Conservation (phyloP, 1,140 invertebrate species). For the Drosophila bipectinata region DNA sequence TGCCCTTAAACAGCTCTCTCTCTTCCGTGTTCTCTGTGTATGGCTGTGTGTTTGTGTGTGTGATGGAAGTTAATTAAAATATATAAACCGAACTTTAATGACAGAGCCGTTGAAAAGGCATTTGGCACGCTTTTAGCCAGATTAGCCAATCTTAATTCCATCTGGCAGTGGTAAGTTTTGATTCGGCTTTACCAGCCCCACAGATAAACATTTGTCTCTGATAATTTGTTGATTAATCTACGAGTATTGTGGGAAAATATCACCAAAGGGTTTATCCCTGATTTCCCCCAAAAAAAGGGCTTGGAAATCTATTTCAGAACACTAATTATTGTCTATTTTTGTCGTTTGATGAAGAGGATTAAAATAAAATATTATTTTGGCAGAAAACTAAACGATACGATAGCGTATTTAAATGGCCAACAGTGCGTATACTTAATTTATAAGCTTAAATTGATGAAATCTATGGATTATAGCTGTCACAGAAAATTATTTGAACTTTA, state of each 20-base stretch:
- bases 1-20: constrained; percentile 39
- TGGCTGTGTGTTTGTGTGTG: constrained; percentile 13
- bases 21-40: neutral
- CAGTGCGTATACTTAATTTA: neutral
- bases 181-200: constrained; percentile 20
- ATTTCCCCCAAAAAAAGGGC: neutral
- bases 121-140: constrained; percentile 42
- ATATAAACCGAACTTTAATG: constrained; percentile 52
- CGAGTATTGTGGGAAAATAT: neutral
- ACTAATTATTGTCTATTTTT: neutral
- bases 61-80: constrained; percentile 49
- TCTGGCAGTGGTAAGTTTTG: constrained; percentile 52
- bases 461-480: too few species aligned
- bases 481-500: too few species aligned
- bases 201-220: constrained; percentile 11
- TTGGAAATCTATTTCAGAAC: neutral
- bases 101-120: constrained; percentile 43
- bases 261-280: neutral
- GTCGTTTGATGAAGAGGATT: too few species aligned
- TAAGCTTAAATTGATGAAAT: too few species aligned
- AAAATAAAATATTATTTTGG: too few species aligned
- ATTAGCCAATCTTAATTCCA: constrained; percentile 55
- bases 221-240: constrained; percentile 7
- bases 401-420: neutral
- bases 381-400: too few species aligned